These are phyloP conservation scores for Zaprionus bogoriensis DNA, from an alignment of 2,888 invertebrate species.

Conservation along the genomic window DNA sequence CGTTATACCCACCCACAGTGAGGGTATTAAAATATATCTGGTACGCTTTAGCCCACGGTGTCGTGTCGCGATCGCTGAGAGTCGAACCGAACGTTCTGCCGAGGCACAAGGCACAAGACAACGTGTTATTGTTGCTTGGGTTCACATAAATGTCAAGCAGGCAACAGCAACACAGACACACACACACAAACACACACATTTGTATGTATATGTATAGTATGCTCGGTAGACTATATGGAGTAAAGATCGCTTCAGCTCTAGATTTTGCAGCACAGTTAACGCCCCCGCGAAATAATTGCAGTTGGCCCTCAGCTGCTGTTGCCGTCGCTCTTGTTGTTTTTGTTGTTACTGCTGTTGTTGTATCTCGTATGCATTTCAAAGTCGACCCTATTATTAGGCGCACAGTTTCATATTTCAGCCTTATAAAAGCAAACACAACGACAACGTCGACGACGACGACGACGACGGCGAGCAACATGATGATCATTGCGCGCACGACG, in stretches of 20 bases:
- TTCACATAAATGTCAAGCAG: conserved; percentile 78
- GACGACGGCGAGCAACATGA: conserved; percentile 11
- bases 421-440: conserved; percentile 34
- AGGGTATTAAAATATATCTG: conserved; percentile 36
- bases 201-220: background rate
- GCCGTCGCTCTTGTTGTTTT: background rate
- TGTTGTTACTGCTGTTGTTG: background rate
- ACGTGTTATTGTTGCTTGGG: conserved; percentile 76
- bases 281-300: conserved; percentile 58
- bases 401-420: conserved; percentile 71
- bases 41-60: conserved; percentile 54
- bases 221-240: background rate
- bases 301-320: conserved; percentile 33
- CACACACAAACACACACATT: background rate
- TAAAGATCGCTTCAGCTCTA: conserved; percentile 66
- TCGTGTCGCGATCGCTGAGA: conserved; percentile 48
- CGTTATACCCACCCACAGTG: background rate
- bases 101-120: conserved; percentile 49
- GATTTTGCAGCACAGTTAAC: conserved; percentile 64
- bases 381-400: conserved; percentile 77
- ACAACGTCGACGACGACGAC: conserved; percentile 29
- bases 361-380: conserved; percentile 71
- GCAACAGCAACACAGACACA: conserved; percentile 42
- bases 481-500: conserved; percentile 11
- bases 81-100: conserved; percentile 58